Conservation (phyloP, 23 tunicate genomes). For the Oikopleura vanhoeffeni region DNA sequence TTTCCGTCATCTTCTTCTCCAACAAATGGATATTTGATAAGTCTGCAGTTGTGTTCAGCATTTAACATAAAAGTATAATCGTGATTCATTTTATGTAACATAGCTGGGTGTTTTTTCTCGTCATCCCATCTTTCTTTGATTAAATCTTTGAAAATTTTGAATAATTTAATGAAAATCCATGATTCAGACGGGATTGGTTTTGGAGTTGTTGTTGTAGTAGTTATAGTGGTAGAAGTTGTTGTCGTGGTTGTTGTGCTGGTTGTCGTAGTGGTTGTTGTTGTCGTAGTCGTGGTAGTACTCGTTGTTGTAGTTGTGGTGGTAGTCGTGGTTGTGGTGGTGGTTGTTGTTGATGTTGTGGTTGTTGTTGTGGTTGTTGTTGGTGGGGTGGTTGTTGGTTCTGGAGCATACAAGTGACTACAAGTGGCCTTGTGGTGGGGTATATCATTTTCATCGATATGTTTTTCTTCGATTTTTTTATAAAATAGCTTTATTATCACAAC, state of each 20-base stretch:
- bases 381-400: not conserved
- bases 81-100: not conserved
- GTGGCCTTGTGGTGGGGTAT: not conserved
- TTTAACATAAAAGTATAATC: not conserved
- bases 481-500: too few species aligned
- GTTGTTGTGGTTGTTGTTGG: not conserved
- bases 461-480: too few species aligned
- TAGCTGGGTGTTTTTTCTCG: not conserved
- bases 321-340: not conserved
- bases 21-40: not conserved
- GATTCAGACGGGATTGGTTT: not conserved
- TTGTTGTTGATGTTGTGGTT: not conserved
- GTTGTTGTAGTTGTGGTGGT: constrained; percentile 9
- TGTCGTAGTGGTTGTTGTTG: not conserved
- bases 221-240: not conserved
- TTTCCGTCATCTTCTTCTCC: not conserved
- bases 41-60: constrained; percentile 2
- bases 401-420: not conserved
- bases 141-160: not conserved
- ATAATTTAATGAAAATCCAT: not conserved
- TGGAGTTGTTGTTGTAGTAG: not conserved
- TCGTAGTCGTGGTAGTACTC: not conserved
- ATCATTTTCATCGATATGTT: not conserved
- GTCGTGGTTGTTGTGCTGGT: constrained; percentile 1
- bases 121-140: not conserved